Percentiles rank a stretch among this genome's conserved stretches.
These are phyloP conservation scores for Psammodynastes pulverulentus DNA, from an alignment of 2,113 vertebrate genomes.

Conservation along the genomic window DNA sequence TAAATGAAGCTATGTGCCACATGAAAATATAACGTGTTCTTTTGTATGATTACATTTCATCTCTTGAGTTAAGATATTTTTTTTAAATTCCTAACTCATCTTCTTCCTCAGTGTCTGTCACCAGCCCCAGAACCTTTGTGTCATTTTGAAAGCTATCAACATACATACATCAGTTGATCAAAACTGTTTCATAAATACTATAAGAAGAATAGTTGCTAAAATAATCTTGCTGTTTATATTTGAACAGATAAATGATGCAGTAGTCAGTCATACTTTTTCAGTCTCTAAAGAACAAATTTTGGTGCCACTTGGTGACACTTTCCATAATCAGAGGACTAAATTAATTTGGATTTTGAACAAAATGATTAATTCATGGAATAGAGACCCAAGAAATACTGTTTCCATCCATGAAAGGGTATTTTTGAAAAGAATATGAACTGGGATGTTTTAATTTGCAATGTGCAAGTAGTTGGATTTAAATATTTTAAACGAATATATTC, in stretches of 20 bases:
- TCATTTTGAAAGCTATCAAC: not conserved
- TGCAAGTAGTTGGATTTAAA: no score
- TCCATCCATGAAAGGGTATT: not conserved
- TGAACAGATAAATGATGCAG: not conserved
- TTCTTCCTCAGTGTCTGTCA: not conserved
- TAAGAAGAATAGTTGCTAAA: not conserved
- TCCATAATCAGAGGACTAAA: not conserved
- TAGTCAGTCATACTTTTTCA: not conserved
- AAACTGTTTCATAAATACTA: not conserved
- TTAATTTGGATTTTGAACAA: not conserved
- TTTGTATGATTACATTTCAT: not conserved
- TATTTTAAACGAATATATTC: no score
- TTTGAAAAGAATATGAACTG: no score
- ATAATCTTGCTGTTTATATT: not conserved
- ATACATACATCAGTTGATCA: not conserved
- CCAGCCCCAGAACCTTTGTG: not conserved
- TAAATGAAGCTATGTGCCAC: not conserved
- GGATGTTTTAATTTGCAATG: no score
- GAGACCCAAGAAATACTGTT: not conserved
- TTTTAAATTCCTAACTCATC: not conserved
- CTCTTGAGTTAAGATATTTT: not conserved
- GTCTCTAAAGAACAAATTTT: not conserved
- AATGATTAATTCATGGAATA: not conserved
- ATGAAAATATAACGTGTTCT: no score
- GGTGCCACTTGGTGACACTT: not conserved